Evolutionary conservation across 2,797 vertebrate species (phyloP).

Genomic region (Sparus aurata): DNA sequence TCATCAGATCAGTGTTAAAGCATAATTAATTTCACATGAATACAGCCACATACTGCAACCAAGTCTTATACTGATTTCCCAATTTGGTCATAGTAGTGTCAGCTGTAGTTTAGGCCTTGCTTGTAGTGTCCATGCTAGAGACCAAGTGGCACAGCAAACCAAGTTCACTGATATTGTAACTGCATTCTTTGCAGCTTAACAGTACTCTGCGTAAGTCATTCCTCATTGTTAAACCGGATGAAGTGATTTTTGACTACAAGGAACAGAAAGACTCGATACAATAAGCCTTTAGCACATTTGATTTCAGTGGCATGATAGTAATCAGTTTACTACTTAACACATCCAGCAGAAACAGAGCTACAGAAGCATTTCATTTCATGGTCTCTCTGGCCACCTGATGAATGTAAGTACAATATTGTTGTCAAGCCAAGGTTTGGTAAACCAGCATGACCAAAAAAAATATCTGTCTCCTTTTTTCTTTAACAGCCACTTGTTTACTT

Average conservation of each 20-base stretch:
- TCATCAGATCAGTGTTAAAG: conserved; percentile 45
- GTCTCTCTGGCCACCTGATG: conserved; percentile 36
- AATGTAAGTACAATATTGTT: conserved; percentile 52
- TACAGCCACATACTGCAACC: conserved; percentile 53
- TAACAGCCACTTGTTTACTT: conserved; percentile 22
- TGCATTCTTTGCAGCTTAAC: conserved; percentile 61
- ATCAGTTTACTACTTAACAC: conserved; percentile 6
- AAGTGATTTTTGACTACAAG: conserved; percentile 36
- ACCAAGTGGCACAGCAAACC: conserved; percentile 63
- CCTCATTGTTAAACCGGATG: conserved; percentile 68
- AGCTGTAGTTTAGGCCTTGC: conserved; percentile 66
- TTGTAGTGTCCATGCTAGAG: conserved; percentile 55
- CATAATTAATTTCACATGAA: conserved; percentile 35
- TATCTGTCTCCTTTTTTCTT: conserved; percentile 3
- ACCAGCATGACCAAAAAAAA: conserved; percentile 9
- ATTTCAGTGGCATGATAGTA: conserved; percentile 18
- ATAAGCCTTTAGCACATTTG: conserved; percentile 16
- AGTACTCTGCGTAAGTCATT: conserved; percentile 49
- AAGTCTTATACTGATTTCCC: conserved; percentile 46
- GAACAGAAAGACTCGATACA: conserved; percentile 2
- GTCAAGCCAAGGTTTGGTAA: conserved; percentile 30
- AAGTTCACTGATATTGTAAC: conserved; percentile 71
- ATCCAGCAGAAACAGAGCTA: conserved; percentile 32
- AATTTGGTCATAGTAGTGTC: conserved; percentile 60
- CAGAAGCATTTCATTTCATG: conserved; percentile 16